A percentile compares a stretch with the other conserved stretches of the same genome.
phyloP scores from a whole-genome alignment of 2,113 vertebrate species.

The Pedionomus torquatus region DNA sequence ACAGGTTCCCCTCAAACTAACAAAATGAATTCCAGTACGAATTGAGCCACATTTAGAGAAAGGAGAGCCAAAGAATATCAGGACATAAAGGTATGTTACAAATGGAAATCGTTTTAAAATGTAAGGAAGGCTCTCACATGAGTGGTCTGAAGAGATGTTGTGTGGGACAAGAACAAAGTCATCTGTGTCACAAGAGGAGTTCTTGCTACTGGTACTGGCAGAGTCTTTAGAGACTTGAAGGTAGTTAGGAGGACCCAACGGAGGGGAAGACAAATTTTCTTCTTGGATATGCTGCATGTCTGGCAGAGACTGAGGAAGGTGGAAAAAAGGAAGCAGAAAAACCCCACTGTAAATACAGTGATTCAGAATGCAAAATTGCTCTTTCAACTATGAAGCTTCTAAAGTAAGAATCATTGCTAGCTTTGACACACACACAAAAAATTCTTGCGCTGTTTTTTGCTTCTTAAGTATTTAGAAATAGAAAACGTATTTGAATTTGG shows the following conservation, averaged over 20 bases:
- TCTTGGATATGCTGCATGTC: constrained; percentile 95
- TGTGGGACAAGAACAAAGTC: constrained; percentile 97
- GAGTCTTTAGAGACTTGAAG: constrained; percentile 97
- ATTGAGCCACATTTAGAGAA: background rate
- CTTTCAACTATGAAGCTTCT: background rate
- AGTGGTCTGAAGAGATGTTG: constrained; percentile 88
- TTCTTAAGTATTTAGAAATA: background rate
- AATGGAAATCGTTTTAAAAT: background rate
- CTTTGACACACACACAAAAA: background rate
- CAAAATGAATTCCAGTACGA: background rate
- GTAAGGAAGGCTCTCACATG: constrained; percentile 78
- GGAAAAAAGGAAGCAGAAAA: constrained; percentile 16
- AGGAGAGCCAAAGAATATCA: background rate
- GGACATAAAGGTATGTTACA: background rate
- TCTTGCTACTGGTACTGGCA: constrained; percentile 94
- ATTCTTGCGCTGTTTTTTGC: background rate
- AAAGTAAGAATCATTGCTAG: background rate
- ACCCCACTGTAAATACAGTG: background rate
- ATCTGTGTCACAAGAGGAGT: constrained; percentile 94
- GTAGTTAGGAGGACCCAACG: constrained; percentile 91
- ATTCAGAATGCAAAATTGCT: background rate
- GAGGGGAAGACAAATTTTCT: constrained; percentile 90
- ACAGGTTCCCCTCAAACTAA: background rate
- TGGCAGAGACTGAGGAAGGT: constrained; percentile 84
- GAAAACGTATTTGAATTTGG: background rate